These are phyloP conservation scores for Stichodactyla helianthus DNA, from an alignment of 64 coral and sea anemone species.

Conservation along the genomic window DNA sequence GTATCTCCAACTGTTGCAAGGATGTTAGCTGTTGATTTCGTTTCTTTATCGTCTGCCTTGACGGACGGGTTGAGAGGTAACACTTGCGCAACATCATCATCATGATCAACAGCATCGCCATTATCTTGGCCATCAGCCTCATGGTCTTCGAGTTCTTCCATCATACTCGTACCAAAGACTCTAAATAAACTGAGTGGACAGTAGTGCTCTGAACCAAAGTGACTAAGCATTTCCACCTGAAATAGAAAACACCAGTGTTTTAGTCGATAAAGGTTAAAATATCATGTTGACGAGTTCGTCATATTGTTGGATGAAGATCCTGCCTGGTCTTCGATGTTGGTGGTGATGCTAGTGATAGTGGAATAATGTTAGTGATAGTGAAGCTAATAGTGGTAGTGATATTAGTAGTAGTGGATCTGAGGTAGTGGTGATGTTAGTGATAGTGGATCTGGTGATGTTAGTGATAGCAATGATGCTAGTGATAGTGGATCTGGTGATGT, in stretches of 20 bases:
- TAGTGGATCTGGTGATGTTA: too few species aligned
- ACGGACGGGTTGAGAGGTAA: conserved; percentile 68
- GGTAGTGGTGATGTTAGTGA: too few species aligned
- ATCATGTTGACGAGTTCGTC: too few species aligned
- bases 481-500: too few species aligned
- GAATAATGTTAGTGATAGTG: too few species aligned
- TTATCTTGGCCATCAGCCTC: conserved; percentile 81
- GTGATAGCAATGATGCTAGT: too few species aligned
- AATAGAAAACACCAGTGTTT: neutral
- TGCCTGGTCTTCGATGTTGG: too few species aligned
- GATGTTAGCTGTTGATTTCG: conserved; percentile 36
- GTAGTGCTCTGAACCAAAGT: conserved; percentile 92
- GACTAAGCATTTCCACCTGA: conserved; percentile 96
- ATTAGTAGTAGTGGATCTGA: too few species aligned
- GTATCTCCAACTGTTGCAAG: conserved; percentile 82
- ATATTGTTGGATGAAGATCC: too few species aligned
- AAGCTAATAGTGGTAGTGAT: too few species aligned
- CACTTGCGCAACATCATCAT: conserved; percentile 58
- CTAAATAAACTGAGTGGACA: conserved; percentile 88
- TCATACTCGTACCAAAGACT: conserved; percentile 88
- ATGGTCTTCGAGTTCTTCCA: conserved; percentile 96
- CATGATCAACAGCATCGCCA: conserved; percentile 40
- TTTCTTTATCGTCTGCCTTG: conserved; percentile 38
- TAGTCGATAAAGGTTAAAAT: too few species aligned
- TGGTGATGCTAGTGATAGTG: too few species aligned